Conservation (phyloP, 2,888 invertebrate genomes). For the Diarsia dahlii region DNA sequence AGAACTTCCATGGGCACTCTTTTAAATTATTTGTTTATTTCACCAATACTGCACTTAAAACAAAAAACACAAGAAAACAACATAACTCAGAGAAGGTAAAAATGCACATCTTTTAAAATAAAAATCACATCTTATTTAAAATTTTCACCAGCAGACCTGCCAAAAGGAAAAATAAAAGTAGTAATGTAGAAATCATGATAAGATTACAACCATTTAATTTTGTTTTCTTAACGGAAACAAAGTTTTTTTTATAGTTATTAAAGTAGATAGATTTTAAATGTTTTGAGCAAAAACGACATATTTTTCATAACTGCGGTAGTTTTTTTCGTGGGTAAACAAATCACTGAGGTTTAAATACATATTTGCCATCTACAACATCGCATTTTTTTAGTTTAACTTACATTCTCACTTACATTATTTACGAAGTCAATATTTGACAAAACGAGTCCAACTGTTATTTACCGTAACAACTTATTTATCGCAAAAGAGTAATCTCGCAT, state of each 20-base stretch:
- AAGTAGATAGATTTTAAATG: background rate
- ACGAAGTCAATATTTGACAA: background rate
- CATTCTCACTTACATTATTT: background rate
- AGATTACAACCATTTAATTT: background rate
- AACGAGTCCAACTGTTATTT: background rate
- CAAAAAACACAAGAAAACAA: background rate
- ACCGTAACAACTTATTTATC: no score
- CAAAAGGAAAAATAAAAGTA: background rate
- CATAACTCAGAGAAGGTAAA: no score
- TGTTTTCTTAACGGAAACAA: no score
- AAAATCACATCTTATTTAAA: background rate
- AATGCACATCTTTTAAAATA: no score
- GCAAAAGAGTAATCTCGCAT: background rate
- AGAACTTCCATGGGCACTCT: background rate
- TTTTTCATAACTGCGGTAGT: background rate
- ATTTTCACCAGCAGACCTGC: background rate
- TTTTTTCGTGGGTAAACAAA: background rate
- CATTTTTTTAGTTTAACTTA: conserved; percentile 1
- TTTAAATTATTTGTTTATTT: background rate
- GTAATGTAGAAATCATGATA: background rate
- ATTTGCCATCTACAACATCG: background rate
- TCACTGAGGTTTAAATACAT: background rate
- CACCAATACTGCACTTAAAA: background rate
- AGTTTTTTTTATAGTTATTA: no score
- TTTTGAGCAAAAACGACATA: background rate